A percentile compares a stretch with the other conserved stretches of the same genome.
These are phyloP conservation scores for Lordiphosa clarofinis DNA, from an alignment of 1,140 invertebrate species.

Conservation along the genomic window DNA sequence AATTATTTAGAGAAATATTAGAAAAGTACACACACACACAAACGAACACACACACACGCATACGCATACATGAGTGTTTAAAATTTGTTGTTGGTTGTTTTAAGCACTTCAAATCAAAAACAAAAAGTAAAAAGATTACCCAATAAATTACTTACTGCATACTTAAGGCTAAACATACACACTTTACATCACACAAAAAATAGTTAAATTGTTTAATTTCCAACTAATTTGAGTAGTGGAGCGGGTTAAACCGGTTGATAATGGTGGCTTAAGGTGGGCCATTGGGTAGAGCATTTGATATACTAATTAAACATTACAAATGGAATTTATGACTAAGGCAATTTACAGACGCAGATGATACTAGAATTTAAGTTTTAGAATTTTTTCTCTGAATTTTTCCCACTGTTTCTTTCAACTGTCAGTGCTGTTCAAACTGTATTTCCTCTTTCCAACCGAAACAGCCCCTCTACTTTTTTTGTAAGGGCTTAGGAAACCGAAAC, in stretches of 20 bases:
- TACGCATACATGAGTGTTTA: slow-evolving; percentile 45
- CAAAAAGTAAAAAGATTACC: slow-evolving; percentile 41
- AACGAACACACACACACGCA: slow-evolving; percentile 14
- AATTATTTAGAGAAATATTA: slow-evolving; percentile 20
- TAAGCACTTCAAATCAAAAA: slow-evolving; percentile 27
- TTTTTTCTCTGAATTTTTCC: not conserved
- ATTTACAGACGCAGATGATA: not conserved
- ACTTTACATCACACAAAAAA: slow-evolving; percentile 39
- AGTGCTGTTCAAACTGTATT: slow-evolving; percentile 7
- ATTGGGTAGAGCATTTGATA: slow-evolving; percentile 44
- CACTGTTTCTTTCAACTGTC: slow-evolving; percentile 4
- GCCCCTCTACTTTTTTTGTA: not conserved
- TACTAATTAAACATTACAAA: slow-evolving; percentile 18
- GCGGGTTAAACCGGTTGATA: slow-evolving; percentile 56
- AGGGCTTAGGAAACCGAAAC: slow-evolving; percentile 15
- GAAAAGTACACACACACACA: slow-evolving; percentile 34
- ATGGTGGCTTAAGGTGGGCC: slow-evolving; percentile 24
- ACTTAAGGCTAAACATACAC: slow-evolving; percentile 20
- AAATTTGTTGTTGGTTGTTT: slow-evolving; percentile 45
- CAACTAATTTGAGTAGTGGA: slow-evolving; percentile 64
- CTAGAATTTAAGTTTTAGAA: not conserved
- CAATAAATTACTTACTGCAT: slow-evolving; percentile 49
- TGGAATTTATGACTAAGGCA: slow-evolving; percentile 8
- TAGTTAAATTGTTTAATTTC: slow-evolving; percentile 46
- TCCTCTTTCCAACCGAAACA: not conserved